Percentiles rank a stretch among this genome's conserved stretches.
These are phyloP conservation scores for Leucania comma DNA, from an alignment of 2,888 invertebrate species.

Conservation along the genomic window DNA sequence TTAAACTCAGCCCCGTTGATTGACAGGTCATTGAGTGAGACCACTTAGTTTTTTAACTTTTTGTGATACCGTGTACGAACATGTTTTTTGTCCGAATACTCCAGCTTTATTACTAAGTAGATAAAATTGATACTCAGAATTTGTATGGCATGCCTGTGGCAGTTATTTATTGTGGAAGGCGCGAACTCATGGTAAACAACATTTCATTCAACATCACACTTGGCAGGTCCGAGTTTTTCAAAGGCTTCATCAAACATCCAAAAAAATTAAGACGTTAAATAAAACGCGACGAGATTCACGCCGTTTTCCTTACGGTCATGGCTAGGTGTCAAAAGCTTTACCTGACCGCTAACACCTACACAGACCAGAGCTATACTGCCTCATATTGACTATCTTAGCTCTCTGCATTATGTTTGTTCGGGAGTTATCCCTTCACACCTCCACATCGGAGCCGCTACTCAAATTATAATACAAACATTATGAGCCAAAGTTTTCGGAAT, in stretches of 20 bases:
- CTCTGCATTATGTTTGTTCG: constrained; percentile 84
- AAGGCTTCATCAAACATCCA: constrained; percentile 78
- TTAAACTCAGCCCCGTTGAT: constrained; percentile 69
- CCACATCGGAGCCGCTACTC: constrained; percentile 81
- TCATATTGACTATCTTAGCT: constrained; percentile 84
- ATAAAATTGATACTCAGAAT: constrained; percentile 51
- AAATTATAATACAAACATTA: constrained; percentile 84
- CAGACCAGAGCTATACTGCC: constrained; percentile 74
- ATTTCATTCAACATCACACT: constrained; percentile 76
- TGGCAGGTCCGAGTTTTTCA: constrained; percentile 70
- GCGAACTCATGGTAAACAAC: constrained; percentile 61
- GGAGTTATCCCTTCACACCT: constrained; percentile 89
- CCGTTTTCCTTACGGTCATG: constrained; percentile 76
- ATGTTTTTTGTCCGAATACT: constrained; percentile 58
- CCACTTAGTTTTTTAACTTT: constrained; percentile 59
- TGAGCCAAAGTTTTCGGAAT: constrained; percentile 76
- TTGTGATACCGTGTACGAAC: constrained; percentile 35
- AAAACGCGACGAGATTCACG: constrained; percentile 87
- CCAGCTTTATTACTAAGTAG: constrained; percentile 43
- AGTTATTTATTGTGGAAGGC: constrained; percentile 52
- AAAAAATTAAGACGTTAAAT: constrained; percentile 85
- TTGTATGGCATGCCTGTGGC: constrained; percentile 36
- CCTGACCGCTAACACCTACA: constrained; percentile 87
- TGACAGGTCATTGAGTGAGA: constrained; percentile 73
- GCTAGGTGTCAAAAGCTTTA: constrained; percentile 90